Conservation (phyloP, 2,113 vertebrate genomes). For the Mohoua ochrocephala region DNA sequence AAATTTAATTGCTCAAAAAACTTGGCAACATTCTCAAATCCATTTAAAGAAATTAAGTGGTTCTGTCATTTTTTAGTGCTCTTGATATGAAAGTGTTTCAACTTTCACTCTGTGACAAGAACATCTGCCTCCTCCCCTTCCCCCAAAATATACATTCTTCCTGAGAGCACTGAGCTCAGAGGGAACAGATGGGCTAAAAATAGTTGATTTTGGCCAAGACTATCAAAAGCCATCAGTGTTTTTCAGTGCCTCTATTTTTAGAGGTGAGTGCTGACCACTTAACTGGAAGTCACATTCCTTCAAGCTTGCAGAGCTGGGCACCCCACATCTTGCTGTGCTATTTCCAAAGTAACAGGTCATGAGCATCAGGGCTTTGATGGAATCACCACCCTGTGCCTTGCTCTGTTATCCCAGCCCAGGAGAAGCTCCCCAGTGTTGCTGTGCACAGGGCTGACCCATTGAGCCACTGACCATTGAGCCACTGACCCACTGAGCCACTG, state of each 20-base stretch:
- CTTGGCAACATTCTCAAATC: conserved; percentile 31
- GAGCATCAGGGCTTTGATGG: background rate
- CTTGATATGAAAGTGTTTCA: conserved; percentile 56
- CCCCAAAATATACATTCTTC: conserved; percentile 34
- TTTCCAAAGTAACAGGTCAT: background rate
- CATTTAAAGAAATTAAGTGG: conserved; percentile 65
- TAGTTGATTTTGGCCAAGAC: conserved; percentile 54
- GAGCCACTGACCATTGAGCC: background rate
- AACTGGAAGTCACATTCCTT: conserved; percentile 27
- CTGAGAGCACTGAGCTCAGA: conserved; percentile 30
- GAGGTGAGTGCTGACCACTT: conserved; percentile 24
- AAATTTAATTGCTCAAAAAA: conserved; percentile 61
- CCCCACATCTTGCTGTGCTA: background rate
- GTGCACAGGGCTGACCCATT: rapidly evolving
- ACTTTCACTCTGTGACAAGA: conserved; percentile 5
- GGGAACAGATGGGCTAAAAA: conserved; percentile 45
- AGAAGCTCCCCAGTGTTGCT: background rate
- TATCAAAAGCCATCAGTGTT: conserved; percentile 25
- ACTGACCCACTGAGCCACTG: background rate
- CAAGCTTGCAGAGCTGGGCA: background rate
- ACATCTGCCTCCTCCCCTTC: conserved; percentile 10
- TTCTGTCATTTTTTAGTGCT: conserved; percentile 48
- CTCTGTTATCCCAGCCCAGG: background rate
- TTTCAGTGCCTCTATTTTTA: conserved; percentile 59
- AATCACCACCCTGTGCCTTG: background rate